Conservation (phyloP, 2,888 invertebrate genomes). For the Melieria picta region DNA sequence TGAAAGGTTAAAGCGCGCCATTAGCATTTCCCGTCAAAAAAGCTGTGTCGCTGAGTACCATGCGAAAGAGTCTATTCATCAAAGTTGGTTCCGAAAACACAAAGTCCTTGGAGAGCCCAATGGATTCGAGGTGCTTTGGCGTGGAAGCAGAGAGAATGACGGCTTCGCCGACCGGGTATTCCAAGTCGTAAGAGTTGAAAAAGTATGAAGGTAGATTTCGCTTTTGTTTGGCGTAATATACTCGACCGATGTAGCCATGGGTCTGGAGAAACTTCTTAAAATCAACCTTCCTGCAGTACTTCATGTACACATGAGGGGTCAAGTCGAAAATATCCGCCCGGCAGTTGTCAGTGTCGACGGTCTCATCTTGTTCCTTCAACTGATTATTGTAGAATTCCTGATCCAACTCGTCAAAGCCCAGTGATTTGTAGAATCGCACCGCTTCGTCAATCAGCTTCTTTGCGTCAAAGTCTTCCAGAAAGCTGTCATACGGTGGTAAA, state of each 20-base stretch:
- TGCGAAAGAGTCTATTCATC: conserved; percentile 60
- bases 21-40: not conserved
- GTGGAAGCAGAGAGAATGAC: conserved; percentile 61
- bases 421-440: conserved; percentile 58
- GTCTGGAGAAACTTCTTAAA: conserved; percentile 62
- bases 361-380: conserved; percentile 55
- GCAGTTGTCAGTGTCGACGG: conserved; percentile 56
- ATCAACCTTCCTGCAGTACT: conserved; percentile 62
- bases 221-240: conserved; percentile 60
- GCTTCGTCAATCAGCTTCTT: conserved; percentile 56
- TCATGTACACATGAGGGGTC: conserved; percentile 59
- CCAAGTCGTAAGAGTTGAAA: conserved; percentile 60
- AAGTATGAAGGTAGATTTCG: conserved; percentile 59
- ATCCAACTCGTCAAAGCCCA: conserved; percentile 56
- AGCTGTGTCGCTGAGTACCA: conserved; percentile 48
- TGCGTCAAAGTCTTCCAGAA: conserved; percentile 53
- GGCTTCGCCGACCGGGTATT: conserved; percentile 62
- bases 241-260: conserved; percentile 58
- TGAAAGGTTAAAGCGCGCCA: conserved; percentile 46
- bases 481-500: conserved; percentile 58
- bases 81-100: conserved; percentile 54
- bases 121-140: conserved; percentile 57
- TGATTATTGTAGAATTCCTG: conserved; percentile 53
- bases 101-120: conserved; percentile 54
- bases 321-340: conserved; percentile 60